Base-by-base conservation (phyloP, 1,140 invertebrate genomes). In the Drosophila varians region DNA sequence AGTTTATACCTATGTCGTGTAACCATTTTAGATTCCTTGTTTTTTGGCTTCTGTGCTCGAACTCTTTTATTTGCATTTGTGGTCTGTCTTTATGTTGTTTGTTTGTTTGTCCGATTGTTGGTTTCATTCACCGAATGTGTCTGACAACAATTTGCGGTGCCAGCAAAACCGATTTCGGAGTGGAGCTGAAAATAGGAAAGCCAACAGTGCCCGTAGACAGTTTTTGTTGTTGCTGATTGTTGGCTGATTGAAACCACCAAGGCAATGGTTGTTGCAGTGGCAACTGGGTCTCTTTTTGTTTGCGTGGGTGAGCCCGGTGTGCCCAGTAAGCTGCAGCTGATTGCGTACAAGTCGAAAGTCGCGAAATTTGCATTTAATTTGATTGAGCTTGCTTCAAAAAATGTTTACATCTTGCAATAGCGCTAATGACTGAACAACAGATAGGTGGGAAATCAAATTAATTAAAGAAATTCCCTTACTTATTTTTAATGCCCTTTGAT, bases 291-390 rank as follows among this genome's bases (percentile, higher is more conserved):
- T 26, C 26, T 48, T 42, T 42, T 23, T 46, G n/a, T 31, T 19
- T 49, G 74, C 52, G 78, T 83, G 74, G 74, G 28, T 31, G 28
- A 31, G 3, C 28, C 3, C 28, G 1, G 28, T n/a, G 78, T 11
- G 3, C 28, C 3, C 28, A 0, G 28, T n/a, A 74, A 57, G 58
- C 42, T 54, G 46, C 34, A 34, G 34, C 53, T 83, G 78, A 77
- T 82, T 74, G 74, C 48, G 36, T 53, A 76, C 77, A 82, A 76
- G 51, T 51, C 60, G 64, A 80, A 60, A 57, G 77, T 62, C 72
- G 42, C n/a, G 38, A 77, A 61, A 83, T 78, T 74, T 84, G 76
- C 78, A 83, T 83, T 83, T 82, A 83, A 83, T 82, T 77, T 65
- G 51, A 74, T 71, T 77, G 28, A 73, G 55, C 48, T 52, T 38